Percentiles rank a stretch among this genome's conserved stretches.
Evolutionary conservation across 64 coral and sea anemone genomes (phyloP).

Genomic region (Anthopleura sola): DNA sequence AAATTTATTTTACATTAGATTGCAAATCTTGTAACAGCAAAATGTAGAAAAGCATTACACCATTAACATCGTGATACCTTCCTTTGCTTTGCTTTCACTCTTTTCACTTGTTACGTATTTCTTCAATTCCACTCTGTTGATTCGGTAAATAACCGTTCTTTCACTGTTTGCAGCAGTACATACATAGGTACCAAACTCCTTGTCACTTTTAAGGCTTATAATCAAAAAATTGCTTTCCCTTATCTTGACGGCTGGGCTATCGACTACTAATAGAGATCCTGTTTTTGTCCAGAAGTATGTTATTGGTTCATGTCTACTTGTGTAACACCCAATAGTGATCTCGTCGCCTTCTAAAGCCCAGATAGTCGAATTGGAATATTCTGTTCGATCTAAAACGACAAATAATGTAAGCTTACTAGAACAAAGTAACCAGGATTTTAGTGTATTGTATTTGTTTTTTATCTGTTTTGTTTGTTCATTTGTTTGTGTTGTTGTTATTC

Average conservation of each 20-base stretch:
- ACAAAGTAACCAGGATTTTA: too few species aligned
- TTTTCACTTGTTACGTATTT: too few species aligned
- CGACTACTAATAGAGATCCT: neutral
- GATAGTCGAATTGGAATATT: neutral
- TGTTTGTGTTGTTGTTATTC: too few species aligned
- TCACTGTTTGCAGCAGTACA: neutral
- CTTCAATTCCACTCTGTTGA: neutral
- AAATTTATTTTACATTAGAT: too few species aligned
- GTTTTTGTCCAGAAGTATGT: neutral
- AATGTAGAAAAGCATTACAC: too few species aligned
- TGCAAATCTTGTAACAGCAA: too few species aligned
- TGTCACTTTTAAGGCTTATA: neutral
- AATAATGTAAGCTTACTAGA: too few species aligned
- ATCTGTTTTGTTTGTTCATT: too few species aligned
- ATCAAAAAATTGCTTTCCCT: neutral
- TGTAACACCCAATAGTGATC: neutral
- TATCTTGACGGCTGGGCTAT: neutral
- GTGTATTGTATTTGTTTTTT: too few species aligned
- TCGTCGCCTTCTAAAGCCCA: neutral
- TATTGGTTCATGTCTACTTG: neutral
- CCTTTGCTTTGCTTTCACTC: too few species aligned
- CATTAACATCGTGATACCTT: too few species aligned
- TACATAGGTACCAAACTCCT: neutral
- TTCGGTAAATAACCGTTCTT: neutral
- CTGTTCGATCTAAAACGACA: neutral